phyloP scores from a whole-genome alignment of 1,140 invertebrate genomes.

The Asobara japonica region DNA sequence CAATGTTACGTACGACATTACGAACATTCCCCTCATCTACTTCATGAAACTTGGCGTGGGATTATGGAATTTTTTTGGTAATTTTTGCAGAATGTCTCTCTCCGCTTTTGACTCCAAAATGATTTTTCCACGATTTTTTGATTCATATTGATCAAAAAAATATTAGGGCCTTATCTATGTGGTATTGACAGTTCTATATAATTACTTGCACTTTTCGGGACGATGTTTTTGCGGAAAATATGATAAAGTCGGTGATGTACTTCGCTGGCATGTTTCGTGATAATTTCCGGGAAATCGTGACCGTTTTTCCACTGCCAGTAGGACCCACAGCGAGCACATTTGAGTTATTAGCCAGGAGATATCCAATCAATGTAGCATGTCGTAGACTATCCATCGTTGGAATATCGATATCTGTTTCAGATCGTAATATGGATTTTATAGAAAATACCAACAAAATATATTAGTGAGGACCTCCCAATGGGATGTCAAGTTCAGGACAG shows the following conservation, averaged over 20 bases:
- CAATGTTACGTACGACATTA: no score
- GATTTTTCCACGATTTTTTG: no score
- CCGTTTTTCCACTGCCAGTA: constrained; percentile 84
- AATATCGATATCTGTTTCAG: constrained; percentile 72
- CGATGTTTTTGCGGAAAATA: constrained; percentile 82
- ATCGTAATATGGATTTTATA: not conserved
- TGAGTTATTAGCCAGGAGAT: constrained; percentile 69
- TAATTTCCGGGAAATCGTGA: constrained; percentile 76
- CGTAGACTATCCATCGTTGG: constrained; percentile 76
- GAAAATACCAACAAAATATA: not conserved
- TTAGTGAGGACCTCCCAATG: no score
- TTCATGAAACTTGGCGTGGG: no score
- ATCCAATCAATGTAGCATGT: constrained; percentile 67
- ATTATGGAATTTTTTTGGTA: no score
- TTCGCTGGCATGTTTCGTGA: constrained; percentile 72
- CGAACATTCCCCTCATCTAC: no score
- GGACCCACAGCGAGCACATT: constrained; percentile 81
- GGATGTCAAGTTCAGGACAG: no score
- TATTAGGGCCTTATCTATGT: not conserved
- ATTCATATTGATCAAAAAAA: not conserved
- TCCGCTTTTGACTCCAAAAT: no score
- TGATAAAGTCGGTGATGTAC: constrained; percentile 79
- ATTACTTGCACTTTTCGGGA: constrained; percentile 82
- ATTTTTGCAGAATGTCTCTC: no score
- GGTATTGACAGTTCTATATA: not conserved